These are phyloP conservation scores for Clarias fuscus DNA, from an alignment of 2,797 vertebrate species.

Conservation along the genomic window DNA sequence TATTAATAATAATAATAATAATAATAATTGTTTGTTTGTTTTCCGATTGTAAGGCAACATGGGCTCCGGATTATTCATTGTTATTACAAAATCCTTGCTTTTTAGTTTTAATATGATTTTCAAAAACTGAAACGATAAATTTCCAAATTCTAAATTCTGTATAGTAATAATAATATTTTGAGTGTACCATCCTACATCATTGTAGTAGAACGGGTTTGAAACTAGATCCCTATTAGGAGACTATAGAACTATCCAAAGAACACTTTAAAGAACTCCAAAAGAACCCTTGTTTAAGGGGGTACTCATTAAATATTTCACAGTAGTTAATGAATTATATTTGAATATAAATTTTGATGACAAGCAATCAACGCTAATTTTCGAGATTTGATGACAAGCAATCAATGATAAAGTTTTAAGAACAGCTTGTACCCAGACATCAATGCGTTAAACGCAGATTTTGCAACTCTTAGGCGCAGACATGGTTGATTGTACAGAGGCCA, in stretches of 20 bases:
- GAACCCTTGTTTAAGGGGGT: background rate
- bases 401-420: background rate
- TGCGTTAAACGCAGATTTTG: background rate
- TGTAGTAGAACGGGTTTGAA: background rate
- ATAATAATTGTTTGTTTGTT: background rate
- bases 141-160: background rate
- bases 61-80: background rate
- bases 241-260: background rate
- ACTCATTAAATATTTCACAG: background rate
- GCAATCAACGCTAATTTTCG: background rate
- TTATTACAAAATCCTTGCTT: background rate
- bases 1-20: background rate
- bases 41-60: background rate
- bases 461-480: constrained; percentile 3
- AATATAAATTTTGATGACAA: background rate
- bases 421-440: background rate
- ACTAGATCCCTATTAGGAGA: background rate
- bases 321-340: background rate
- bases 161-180: background rate
- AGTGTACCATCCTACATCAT: background rate
- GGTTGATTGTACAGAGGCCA: constrained; percentile 3
- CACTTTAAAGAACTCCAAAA: background rate
- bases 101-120: background rate
- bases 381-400: background rate
- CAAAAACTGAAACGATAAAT: background rate